A percentile compares a stretch with the other conserved stretches of the same genome.
Evolutionary conservation across 2,888 invertebrate genomes (phyloP).

Genomic region (Andricus quercusramuli): DNA sequence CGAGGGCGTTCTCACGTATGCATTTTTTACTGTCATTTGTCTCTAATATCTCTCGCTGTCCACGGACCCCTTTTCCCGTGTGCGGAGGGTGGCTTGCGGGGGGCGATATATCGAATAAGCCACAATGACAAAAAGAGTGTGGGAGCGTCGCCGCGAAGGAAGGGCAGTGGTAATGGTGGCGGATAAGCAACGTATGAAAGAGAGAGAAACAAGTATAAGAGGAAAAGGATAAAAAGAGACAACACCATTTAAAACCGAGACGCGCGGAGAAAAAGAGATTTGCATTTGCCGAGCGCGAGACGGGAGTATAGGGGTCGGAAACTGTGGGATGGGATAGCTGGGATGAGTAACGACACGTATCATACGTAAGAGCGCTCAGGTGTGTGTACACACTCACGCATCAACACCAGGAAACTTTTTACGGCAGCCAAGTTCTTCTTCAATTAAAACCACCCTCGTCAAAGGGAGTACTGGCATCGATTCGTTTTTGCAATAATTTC

Average conservation of each 20-base stretch:
- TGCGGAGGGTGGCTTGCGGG: constrained; percentile 56
- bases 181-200: constrained; percentile 56
- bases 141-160: constrained; percentile 67
- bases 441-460: constrained; percentile 57
- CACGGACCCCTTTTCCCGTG: constrained; percentile 57
- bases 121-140: constrained; percentile 76
- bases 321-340: constrained; percentile 48
- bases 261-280: constrained; percentile 74
- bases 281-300: constrained; percentile 66
- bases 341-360: constrained; percentile 72
- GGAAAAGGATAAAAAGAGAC: constrained; percentile 61
- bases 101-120: constrained; percentile 77
- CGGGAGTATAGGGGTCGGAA: constrained; percentile 57
- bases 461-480: constrained; percentile 48
- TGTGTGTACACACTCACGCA: constrained; percentile 48
- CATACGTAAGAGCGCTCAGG: constrained; percentile 67
- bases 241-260: constrained; percentile 74
- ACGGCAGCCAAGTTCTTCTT: constrained; percentile 52
- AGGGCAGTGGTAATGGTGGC: constrained; percentile 63
- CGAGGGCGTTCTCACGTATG: constrained; percentile 71
- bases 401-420: constrained; percentile 48
- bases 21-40: constrained; percentile 77
- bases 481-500: constrained; percentile 33
- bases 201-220: constrained; percentile 53
- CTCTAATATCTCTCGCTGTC: constrained; percentile 75